Evolutionary conservation across 2,113 vertebrate genomes (phyloP), one percentile per base, ranked within the genome.

Genomic region (Spilogale gracilis): DNA sequence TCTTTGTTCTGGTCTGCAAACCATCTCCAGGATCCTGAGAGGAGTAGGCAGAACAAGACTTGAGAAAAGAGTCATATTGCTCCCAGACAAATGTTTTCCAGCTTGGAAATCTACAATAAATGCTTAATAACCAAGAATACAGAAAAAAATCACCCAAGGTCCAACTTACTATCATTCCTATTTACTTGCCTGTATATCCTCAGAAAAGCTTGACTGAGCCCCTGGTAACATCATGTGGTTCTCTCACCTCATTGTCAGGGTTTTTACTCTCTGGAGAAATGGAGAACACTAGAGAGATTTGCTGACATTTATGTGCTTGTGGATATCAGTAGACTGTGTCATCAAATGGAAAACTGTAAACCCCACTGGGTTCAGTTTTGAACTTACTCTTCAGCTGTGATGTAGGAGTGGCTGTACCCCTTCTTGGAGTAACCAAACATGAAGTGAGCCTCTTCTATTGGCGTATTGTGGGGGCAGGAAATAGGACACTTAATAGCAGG

Each of bases 331-430:
- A 56, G 45, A 2, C 23, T 43, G 6, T 52, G 69, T 38, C 58
- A 56, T 60, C 94, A 95, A 82, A 93, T 0, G 0, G 30, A 45
- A 79, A 88, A 52, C 25, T 60, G 79, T 32, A 63, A 88, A 11
- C 48, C n/a, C 25, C 5, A 1, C 50, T 23, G 43, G 12, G 1
- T 93, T 97, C 97, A 81, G 48, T 45, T 97, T 97, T 92, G 91
- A 95, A 95, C 99, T 99, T 98, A 99, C 99, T 98, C 98, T 98
- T 98, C 98, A 65, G 95, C 89, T 6, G 98, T 98, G 95, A 99
- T 79, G 73, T 98, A 86, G 56, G 18, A 76, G 5, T 85, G 82
- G 92, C 67, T 67, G 12, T 95, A 97, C 8, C 98, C 94, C 86
- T 94, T 98, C 91, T 74, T 97, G 89, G 96, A 74, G 90, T 97